phyloP scores from a whole-genome alignment of 2,888 invertebrate species.

The Ochlodes sylvanus region DNA sequence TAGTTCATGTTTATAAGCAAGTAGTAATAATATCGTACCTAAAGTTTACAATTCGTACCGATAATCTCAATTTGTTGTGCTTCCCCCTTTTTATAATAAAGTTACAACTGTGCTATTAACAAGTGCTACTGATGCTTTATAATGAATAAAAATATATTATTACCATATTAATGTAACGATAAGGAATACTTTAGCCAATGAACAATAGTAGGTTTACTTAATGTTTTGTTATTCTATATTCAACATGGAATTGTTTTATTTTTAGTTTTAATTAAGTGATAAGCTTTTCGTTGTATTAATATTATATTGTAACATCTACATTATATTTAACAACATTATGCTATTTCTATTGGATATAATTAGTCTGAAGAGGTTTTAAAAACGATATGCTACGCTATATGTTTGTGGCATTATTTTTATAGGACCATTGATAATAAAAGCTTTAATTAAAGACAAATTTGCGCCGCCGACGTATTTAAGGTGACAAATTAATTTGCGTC shows the following conservation, averaged over 20 bases:
- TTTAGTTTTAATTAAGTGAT: slow-evolving; percentile 10
- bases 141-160: slow-evolving; percentile 1
- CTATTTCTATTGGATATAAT: slow-evolving; percentile 12
- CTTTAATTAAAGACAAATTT: slow-evolving; percentile 49
- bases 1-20: not conserved
- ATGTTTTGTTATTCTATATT: slow-evolving; percentile 7
- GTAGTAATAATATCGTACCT: not conserved
- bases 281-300: slow-evolving; percentile 3
- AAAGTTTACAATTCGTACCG: slow-evolving; percentile 1
- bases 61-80: not conserved
- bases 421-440: slow-evolving; percentile 48
- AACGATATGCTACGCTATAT: slow-evolving; percentile 24
- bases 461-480: not conserved
- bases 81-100: slow-evolving; percentile 8
- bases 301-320: not conserved
- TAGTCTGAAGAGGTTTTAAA: slow-evolving; percentile 6
- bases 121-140: slow-evolving; percentile 32
- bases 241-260: slow-evolving; percentile 15
- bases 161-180: slow-evolving; percentile 10
- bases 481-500: slow-evolving; percentile 3
- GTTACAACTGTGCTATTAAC: slow-evolving; percentile 24
- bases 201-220: slow-evolving; percentile 16
- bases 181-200: slow-evolving; percentile 15
- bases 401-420: slow-evolving; percentile 45
- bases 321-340: slow-evolving; percentile 1